A percentile compares a stretch with the other conserved stretches of the same genome.
These are phyloP conservation scores for Syngnathus floridae DNA, from an alignment of 2,113 vertebrate species.

Conservation along the genomic window DNA sequence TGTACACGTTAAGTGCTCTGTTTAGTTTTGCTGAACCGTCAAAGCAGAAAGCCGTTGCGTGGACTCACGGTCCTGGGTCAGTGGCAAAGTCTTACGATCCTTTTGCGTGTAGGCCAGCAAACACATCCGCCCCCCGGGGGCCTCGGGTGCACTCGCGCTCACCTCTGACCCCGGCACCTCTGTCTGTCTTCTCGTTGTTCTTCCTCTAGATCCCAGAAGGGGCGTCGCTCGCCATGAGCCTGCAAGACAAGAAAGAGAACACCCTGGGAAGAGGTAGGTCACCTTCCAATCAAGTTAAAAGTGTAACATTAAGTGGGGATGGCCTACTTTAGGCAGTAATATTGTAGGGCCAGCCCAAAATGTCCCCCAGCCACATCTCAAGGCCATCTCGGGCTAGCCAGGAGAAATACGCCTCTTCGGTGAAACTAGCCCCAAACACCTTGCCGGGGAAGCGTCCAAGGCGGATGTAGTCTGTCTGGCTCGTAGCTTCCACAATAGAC, in stretches of 20 bases:
- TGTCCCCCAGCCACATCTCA: no score
- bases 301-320: no score
- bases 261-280: slow-evolving; percentile 85
- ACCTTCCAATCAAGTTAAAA: slow-evolving; percentile 4
- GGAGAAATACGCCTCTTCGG: no score
- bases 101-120: slow-evolving; percentile 50
- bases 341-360: no score
- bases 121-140: slow-evolving; percentile 30
- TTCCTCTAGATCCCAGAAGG: slow-evolving; percentile 84
- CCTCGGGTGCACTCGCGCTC: slow-evolving; percentile 44
- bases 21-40: slow-evolving; percentile 53
- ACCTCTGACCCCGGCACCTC: slow-evolving; percentile 53
- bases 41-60: slow-evolving; percentile 44
- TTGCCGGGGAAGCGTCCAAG: no score
- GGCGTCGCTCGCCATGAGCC: slow-evolving; percentile 93
- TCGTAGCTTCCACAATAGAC: slow-evolving; percentile 57
- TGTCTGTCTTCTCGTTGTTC: slow-evolving; percentile 13
- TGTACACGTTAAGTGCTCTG: slow-evolving; percentile 58
- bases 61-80: slow-evolving; percentile 63
- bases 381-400: no score
- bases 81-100: slow-evolving; percentile 61
- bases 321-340: no score
- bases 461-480: slow-evolving; percentile 14
- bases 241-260: slow-evolving; percentile 90
- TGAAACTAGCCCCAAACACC: no score